Evolutionary conservation across 2,113 vertebrate genomes (phyloP), one percentile per base, ranked within the genome.

Genomic region (Pedionomus torquatus): DNA sequence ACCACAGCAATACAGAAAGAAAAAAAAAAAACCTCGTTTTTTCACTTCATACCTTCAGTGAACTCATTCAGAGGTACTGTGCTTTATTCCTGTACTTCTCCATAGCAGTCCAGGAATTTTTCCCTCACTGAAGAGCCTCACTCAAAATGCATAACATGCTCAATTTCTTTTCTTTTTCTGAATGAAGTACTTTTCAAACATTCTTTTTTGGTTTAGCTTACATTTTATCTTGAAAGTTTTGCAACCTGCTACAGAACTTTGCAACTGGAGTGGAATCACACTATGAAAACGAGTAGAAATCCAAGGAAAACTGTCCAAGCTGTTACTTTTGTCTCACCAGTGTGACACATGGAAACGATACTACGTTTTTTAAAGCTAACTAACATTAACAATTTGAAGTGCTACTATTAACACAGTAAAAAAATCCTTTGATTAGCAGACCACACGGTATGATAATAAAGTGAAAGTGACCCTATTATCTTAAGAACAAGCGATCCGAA

Each of bases 121-220:
- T 76, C 24, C 52, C 37, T 65, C 83, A 61, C 66, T 72, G 64
- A 95, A 92, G 83, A 95, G 23, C 61, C 37, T 92, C 70, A 87
- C 44, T 94, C 55, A 87, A 88, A 90, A 94, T 49, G 30, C 78
- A 80, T 52, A 63, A 25, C 49, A 39, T 23, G 66, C 63, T 63
- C 44, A 35, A 69, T 52, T 54, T 83, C 54, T 70, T 95, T 94
- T 90, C 54, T 96, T 92, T 87, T 93, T 60, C 74, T 95, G 61
- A 96, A 96, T 79, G 52, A 94, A 93, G 77, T 69, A 81, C 43
- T 95, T 77, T 89, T 66, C 89, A 90, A 92, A 94, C 71, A 58
- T 55, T 91, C 44, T 78, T 71, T 86, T 92, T 57, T 64, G 7
- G 23, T 87, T 89, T 66, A 81, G n/a, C 24, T 81, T 74, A 66